These are phyloP conservation scores for Eueremaeus valkanovi DNA, from an alignment of 2,888 invertebrate species.

Conservation along the genomic window DNA sequence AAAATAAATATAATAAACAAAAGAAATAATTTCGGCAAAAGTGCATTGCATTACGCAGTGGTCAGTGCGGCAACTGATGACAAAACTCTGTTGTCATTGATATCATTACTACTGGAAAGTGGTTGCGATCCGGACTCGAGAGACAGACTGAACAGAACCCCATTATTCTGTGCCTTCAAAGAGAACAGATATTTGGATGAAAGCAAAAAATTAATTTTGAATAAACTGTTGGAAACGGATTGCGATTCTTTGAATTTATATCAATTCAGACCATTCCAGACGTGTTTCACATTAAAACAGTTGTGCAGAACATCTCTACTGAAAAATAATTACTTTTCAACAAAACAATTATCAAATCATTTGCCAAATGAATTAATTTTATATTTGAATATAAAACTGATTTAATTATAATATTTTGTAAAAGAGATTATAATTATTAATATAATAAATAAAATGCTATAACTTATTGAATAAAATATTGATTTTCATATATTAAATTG, in stretches of 20 bases:
- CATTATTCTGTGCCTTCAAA: not conserved
- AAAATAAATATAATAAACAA: not conserved
- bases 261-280: not conserved
- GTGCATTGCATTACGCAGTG: constrained; percentile 16
- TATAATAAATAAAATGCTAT: too few relatives aligned
- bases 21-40: constrained; percentile 15
- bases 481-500: too few relatives aligned
- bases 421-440: too few relatives aligned
- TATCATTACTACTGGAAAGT: not conserved
- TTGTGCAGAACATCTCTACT: not conserved
- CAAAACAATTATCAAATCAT: not conserved
- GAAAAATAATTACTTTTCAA: not conserved
- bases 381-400: not conserved
- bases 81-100: not conserved
- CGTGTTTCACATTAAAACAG: constrained; percentile 14
- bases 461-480: too few relatives aligned
- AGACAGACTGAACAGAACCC: not conserved
- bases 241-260: constrained; percentile 3
- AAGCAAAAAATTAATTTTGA: not conserved
- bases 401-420: too few relatives aligned
- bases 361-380: constrained; percentile 22
- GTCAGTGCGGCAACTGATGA: not conserved
- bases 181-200: not conserved
- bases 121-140: not conserved
- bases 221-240: not conserved